Conservation (phyloP, 2,888 invertebrate species). For the Exephanes ischioxanthus region DNA sequence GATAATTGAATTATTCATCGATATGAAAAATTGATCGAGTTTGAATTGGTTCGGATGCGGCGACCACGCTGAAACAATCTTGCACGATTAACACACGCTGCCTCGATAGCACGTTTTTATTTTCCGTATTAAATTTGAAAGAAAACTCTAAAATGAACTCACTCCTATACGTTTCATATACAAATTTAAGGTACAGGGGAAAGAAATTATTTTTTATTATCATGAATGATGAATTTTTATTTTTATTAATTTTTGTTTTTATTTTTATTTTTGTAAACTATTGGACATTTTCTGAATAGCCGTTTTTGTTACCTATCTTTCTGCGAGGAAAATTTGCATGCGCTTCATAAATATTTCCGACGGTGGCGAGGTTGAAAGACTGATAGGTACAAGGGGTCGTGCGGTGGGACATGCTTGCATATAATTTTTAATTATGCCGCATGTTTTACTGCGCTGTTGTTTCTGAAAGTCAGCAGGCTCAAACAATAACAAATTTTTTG, state of each 20-base stretch:
- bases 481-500: background rate
- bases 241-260: no score
- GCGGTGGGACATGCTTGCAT: background rate
- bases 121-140: no score
- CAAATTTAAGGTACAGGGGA: no score
- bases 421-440: background rate
- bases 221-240: no score
- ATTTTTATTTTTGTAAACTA: background rate
- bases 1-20: background rate
- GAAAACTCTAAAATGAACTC: no score
- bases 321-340: background rate
- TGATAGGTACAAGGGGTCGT: no score
- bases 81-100: no score
- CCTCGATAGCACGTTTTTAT: no score
- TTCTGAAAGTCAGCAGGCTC: background rate
- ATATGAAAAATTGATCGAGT: background rate
- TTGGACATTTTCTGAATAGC: background rate
- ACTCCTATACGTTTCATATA: no score
- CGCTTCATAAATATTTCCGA: background rate
- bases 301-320: background rate
- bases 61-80: no score
- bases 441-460: background rate
- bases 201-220: no score
- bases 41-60: background rate
- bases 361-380: no score